Base-by-base conservation (phyloP, 2,888 invertebrate genomes). In the Gymnosoma rotundatum region DNA sequence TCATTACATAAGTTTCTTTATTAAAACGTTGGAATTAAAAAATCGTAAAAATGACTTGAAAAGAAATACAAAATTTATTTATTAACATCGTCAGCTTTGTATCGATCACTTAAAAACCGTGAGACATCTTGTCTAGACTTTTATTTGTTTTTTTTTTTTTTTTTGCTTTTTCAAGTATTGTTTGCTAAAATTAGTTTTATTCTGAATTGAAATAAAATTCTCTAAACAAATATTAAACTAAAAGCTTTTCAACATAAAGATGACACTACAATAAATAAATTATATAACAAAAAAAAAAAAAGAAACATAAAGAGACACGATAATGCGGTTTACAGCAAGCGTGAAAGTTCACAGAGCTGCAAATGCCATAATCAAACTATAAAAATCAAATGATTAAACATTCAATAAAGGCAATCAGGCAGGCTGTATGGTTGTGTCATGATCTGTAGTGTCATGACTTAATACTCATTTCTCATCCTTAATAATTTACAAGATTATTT, bases 241-340 rank as follows among this genome's bases (percentile, higher is more conserved):
- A 52, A 67, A 61, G 20, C 61, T 45, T 42, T 79, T 79, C 50
- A 58, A 21, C 64, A 73, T 66, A 79, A 79, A 73, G 60, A 72
- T 79, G 79, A 52, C 66, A n/a, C 20, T 52, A 9, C 60, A 79
- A 73, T 66, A 79, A 79, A 73, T 79, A 73, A 79, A 79, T 79
- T 72, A 66, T 72, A 58, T 66, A 52, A 73, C 48, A 72, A 50
- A 25, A 25, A 25, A 25, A 25, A 25, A 25, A 25, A 25, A 25
- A 25, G 4, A 25, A 25, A 36, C 36, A 20, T 52, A 58, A 64
- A 73, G 56, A 69, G 54, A 61, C 69, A 78, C 69, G 69, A 63
- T 70, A 78, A 70, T 60, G 73, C 10, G 66, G 48, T 78, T 72
- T 48, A 78, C 25, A 38, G 58, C 58, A 78, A 84, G 76, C 84